Evolutionary conservation across 2,888 invertebrate genomes (phyloP).

Genomic region (Cataglyphis livida): DNA sequence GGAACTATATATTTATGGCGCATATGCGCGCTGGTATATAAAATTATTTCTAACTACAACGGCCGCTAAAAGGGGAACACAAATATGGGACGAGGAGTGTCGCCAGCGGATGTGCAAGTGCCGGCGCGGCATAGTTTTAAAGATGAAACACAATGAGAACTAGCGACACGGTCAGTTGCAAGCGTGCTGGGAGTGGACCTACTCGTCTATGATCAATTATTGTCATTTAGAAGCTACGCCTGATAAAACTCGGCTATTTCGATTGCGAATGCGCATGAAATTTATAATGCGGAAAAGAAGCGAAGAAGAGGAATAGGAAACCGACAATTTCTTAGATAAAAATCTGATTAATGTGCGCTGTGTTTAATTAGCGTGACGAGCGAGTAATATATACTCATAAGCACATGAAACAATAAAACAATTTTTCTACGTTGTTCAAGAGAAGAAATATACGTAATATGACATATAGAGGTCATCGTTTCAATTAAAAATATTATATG

Average conservation of each 20-base stretch:
- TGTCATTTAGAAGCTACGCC: constrained; percentile 57
- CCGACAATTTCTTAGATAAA: constrained; percentile 23
- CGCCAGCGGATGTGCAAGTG: constrained; percentile 57
- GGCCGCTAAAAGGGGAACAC: constrained; percentile 39
- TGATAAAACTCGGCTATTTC: constrained; percentile 20
- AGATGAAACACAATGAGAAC: constrained; percentile 74
- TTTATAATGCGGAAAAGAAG: constrained; percentile 5
- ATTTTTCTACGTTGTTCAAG: constrained; percentile 5
- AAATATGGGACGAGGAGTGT: constrained; percentile 46
- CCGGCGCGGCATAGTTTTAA: constrained; percentile 52
- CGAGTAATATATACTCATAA: constrained; percentile 35
- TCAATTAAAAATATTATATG: constrained; percentile 1
- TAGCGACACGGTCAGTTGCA: constrained; percentile 72
- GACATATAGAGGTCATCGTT: background rate
- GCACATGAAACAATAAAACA: background rate
- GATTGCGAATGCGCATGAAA: constrained; percentile 7
- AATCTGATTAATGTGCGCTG: constrained; percentile 40
- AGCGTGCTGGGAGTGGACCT: constrained; percentile 74
- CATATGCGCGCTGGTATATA: background rate
- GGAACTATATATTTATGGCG: background rate
- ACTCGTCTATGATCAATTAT: constrained; percentile 77
- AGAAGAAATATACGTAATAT: constrained; percentile 5
- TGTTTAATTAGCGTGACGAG: constrained; percentile 47
- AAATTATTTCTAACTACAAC: constrained; percentile 37
- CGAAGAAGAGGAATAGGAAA: constrained; percentile 11